A percentile compares a stretch with the other conserved stretches of the same genome.
Evolutionary conservation across 2,888 invertebrate genomes (phyloP).

Genomic region (Calameuta idolon): DNA sequence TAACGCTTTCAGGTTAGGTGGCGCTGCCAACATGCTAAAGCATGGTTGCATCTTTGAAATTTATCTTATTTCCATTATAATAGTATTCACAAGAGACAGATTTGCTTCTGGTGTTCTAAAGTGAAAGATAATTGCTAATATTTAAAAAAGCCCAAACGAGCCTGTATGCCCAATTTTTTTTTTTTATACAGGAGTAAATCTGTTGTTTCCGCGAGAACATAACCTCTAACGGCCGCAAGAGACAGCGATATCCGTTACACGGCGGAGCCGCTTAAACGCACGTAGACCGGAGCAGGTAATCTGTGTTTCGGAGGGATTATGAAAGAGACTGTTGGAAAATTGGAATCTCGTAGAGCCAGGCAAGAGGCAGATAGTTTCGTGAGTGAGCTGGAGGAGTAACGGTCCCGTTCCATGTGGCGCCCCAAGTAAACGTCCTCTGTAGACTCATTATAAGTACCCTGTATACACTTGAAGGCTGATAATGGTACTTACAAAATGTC

Average conservation of each 20-base stretch:
- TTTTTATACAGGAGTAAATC: background rate
- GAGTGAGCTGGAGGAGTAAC: slow-evolving; percentile 45
- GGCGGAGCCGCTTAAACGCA: background rate
- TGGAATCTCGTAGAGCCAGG: slow-evolving; percentile 11
- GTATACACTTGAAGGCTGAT: slow-evolving; percentile 24
- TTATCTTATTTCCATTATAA: background rate
- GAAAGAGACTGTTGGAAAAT: slow-evolving; percentile 16
- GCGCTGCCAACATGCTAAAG: background rate
- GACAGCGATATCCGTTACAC: background rate
- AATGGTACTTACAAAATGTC: slow-evolving; percentile 21
- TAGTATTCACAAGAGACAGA: background rate
- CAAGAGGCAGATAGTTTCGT: slow-evolving; percentile 22
- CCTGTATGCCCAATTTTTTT: background rate
- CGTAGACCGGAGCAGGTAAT: background rate
- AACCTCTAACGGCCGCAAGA: background rate
- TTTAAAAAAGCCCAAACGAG: background rate
- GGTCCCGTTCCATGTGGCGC: slow-evolving; percentile 65
- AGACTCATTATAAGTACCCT: slow-evolving; percentile 46
- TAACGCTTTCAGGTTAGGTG: background rate
- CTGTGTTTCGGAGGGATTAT: slow-evolving; percentile 3
- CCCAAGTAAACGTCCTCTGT: slow-evolving; percentile 58
- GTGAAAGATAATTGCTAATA: background rate
- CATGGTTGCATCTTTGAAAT: background rate
- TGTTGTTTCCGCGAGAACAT: background rate
- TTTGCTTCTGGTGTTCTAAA: background rate